Evolutionary conservation across 1,140 invertebrate genomes (phyloP), one percentile per base, ranked within the genome.

Genomic region (Drosophila arawakana): DNA sequence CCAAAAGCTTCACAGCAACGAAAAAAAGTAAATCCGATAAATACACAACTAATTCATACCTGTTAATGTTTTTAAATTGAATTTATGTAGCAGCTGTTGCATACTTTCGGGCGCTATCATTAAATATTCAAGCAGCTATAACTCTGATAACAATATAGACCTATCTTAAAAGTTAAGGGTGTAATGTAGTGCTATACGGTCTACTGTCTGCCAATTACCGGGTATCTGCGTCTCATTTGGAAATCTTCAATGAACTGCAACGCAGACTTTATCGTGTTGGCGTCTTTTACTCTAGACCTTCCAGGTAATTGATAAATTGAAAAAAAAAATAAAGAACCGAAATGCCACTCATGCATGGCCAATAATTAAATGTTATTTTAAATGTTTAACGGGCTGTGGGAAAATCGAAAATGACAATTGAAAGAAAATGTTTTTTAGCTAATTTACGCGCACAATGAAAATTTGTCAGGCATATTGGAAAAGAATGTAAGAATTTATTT

Each of bases 261-360:
- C 52, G 44, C 35, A 7, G 46, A 59, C 65, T 44, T 15, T 46
- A 34, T 46, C 9, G 63, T 18, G 52, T 41, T 43, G 59, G 60
- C 54, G 60, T 71, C 58, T 44, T 44, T 52, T 37, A 30, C 25
- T 37, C 25, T 37, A 50, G 39, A 58, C 30, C 46, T 52, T 57
- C 55, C 60, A 73, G 55, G 76, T 85, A 88, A 85, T 88, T 82
- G 83, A 78, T 73, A 81, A 82, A 85, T 70, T 76, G 67, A 79
- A 78, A 60, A 41, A 78, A 41, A 47, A 59, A 13, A 30, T n/a
- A 43, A 37, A 25, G 37, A 60, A 18, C 44, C 43, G 44, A 66
- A 59, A 35, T 69, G 44, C 21, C 81, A 59, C 52, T 80, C 77
- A 83, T 76, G 80, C 81, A 76, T 73, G 76, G 55, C 41, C 21